Evolutionary conservation across 2,888 invertebrate species (phyloP).

Genomic region (Lysandra bellargus): DNA sequence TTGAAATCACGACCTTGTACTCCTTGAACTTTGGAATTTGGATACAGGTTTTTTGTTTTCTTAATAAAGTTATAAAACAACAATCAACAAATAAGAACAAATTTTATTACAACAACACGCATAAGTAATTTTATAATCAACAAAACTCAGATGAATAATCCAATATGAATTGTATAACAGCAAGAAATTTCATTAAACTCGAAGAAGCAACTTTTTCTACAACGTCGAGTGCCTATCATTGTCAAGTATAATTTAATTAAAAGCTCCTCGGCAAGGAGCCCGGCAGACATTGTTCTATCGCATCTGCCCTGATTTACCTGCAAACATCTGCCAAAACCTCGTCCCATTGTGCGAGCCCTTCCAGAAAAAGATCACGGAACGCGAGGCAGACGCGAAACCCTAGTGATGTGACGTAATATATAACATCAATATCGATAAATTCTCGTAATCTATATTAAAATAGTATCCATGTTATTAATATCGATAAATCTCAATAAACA

Average conservation of each 20-base stretch:
- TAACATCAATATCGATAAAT: slow-evolving; percentile 38
- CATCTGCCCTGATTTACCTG: slow-evolving; percentile 76
- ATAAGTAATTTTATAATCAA: not conserved
- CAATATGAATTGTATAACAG: not conserved
- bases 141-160: not conserved
- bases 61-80: not conserved
- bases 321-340: slow-evolving; percentile 65
- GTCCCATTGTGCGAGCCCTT: slow-evolving; percentile 54
- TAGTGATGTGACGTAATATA: slow-evolving; percentile 53
- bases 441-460: not conserved
- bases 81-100: not conserved
- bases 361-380: slow-evolving; percentile 67
- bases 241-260: slow-evolving; percentile 66
- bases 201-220: slow-evolving; percentile 8
- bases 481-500: slow-evolving; percentile 36
- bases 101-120: not conserved
- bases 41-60: not conserved
- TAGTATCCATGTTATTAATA: slow-evolving; percentile 38
- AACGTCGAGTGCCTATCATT: slow-evolving; percentile 26
- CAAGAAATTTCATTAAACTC: not conserved
- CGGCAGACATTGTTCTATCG: slow-evolving; percentile 54
- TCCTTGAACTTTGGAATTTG: slow-evolving; percentile 3
- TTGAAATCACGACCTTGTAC: not conserved
- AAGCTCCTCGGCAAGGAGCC: slow-evolving; percentile 50
- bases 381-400: slow-evolving; percentile 55